Evolutionary conservation across 1,140 invertebrate genomes (phyloP).

Genomic region (Condylostylus longicornis): DNA sequence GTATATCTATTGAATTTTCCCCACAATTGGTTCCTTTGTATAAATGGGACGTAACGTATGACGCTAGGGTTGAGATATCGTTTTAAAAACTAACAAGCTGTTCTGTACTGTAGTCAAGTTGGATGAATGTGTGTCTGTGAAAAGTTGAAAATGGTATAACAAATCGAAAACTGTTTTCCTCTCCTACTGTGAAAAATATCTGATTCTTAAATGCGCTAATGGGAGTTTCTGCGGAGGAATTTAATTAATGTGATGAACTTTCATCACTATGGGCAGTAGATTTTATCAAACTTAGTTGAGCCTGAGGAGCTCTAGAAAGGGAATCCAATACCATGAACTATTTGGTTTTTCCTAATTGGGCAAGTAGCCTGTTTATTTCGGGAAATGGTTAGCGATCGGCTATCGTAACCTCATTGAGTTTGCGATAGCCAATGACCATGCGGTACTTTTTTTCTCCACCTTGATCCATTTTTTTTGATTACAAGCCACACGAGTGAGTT

Average conservation of each 20-base stretch:
- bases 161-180: constrained; percentile 1
- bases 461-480: constrained; percentile 11
- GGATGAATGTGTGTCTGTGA: constrained; percentile 3
- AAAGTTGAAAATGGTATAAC: constrained; percentile 1
- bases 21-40: constrained; percentile 1
- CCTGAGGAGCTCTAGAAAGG: no score
- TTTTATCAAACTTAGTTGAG: no score
- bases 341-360: constrained; percentile 19
- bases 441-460: constrained; percentile 10
- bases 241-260: constrained; percentile 6
- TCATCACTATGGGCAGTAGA: constrained; percentile 4
- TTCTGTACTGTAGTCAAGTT: not conserved
- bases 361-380: constrained; percentile 29
- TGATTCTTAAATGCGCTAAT: constrained; percentile 10
- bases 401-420: constrained; percentile 28
- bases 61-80: constrained; percentile 6
- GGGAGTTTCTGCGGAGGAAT: constrained; percentile 3
- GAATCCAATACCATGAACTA: constrained; percentile 30
- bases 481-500: constrained; percentile 5
- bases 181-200: constrained; percentile 3
- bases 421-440: constrained; percentile 27
- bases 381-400: constrained; percentile 36
- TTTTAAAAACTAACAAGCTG: constrained; percentile 5
- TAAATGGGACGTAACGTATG: constrained; percentile 2
- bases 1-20: constrained; percentile 3